Evolutionary conservation across 2,113 vertebrate species (phyloP).

Genomic region (Recurvirostra avosetta): DNA sequence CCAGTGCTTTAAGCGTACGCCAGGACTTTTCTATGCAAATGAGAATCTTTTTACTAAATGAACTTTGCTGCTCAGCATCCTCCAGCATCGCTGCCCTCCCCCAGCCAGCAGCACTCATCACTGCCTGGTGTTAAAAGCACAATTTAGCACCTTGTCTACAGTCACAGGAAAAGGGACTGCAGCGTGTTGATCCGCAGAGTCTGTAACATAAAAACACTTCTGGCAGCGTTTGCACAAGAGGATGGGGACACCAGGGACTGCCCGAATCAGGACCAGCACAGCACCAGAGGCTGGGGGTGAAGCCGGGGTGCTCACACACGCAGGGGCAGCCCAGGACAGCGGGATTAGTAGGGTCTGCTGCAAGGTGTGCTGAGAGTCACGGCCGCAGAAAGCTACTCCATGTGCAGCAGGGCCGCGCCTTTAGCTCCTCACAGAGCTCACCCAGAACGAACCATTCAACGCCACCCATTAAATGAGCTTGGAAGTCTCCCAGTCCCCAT

Average conservation of each 20-base stretch:
- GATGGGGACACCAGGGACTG: not conserved
- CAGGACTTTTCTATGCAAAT: not conserved
- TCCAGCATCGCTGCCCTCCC: not conserved
- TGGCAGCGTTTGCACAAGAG: not conserved
- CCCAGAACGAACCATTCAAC: not conserved
- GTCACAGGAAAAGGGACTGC: not conserved
- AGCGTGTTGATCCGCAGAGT: not conserved
- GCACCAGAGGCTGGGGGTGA: not conserved
- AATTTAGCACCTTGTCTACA: not conserved
- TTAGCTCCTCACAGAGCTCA: not conserved
- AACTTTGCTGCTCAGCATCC: not conserved
- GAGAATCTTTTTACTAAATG: not conserved
- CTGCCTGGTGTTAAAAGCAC: not conserved
- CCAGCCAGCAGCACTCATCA: not conserved
- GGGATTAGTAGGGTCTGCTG: not conserved
- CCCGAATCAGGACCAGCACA: not conserved
- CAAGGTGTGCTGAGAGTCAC: not conserved
- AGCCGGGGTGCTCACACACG: accelerated
- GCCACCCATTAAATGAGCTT: not conserved
- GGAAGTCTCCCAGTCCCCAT: not conserved
- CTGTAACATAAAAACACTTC: not conserved
- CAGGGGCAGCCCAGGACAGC: not conserved
- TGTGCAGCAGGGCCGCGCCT: not conserved
- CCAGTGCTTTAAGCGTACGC: not conserved
- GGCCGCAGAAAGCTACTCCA: not conserved